Percentiles rank a stretch among this genome's conserved stretches.
phyloP scores from a whole-genome alignment of 2,113 vertebrate genomes.

The Cheirogaleus medius region DNA sequence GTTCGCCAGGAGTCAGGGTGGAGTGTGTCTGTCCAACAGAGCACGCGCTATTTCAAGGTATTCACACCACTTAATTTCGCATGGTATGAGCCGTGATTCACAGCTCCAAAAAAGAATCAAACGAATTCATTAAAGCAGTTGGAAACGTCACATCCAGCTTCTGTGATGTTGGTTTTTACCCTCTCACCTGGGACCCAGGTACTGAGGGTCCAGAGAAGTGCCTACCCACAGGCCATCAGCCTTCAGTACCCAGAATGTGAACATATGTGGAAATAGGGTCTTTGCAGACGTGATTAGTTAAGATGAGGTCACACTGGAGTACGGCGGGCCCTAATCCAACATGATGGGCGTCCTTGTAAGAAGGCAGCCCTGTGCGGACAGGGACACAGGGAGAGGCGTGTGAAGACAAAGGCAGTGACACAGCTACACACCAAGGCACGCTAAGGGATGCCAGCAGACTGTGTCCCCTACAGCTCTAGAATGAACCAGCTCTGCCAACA shows the following conservation, averaged over 20 bases:
- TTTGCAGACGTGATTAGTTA: neutral
- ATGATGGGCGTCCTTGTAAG: neutral
- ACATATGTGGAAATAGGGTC: neutral
- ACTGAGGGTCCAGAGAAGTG: neutral
- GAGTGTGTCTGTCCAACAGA: neutral
- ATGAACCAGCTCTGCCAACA: fast-evolving
- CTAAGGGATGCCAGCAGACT: fast-evolving
- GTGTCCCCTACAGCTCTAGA: fast-evolving
- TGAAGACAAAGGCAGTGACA: neutral
- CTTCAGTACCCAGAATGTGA: neutral
- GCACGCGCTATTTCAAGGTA: neutral
- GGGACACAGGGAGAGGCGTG: neutral
- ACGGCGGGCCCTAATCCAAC: neutral
- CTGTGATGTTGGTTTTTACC: neutral
- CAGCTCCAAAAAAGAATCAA: neutral
- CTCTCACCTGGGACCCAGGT: neutral
- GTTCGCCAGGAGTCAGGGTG: neutral
- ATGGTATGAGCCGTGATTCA: neutral
- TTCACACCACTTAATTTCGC: neutral
- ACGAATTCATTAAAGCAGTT: neutral
- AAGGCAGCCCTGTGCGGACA: neutral
- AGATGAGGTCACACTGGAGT: neutral
- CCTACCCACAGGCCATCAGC: neutral
- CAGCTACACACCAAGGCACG: neutral
- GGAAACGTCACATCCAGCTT: neutral